These are phyloP conservation scores for Clamator glandarius DNA, from an alignment of 2,797 vertebrate species.

Conservation along the genomic window DNA sequence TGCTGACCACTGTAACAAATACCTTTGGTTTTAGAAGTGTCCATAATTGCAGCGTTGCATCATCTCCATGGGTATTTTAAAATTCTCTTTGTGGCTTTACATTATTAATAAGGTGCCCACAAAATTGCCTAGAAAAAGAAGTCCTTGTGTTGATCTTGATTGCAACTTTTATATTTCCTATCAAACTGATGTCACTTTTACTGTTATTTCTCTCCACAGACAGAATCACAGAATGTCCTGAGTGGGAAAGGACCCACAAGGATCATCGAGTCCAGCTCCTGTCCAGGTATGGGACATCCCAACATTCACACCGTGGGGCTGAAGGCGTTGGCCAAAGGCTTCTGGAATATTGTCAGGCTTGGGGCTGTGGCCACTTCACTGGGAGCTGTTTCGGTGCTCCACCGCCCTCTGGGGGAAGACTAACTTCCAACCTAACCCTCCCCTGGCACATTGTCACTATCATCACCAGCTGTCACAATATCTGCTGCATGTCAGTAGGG, in stretches of 20 bases:
- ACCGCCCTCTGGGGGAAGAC: too few species aligned
- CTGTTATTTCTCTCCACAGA: background rate
- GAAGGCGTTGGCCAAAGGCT: too few species aligned
- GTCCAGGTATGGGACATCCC: too few species aligned
- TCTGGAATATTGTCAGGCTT: too few species aligned
- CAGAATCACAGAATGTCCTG: too few species aligned
- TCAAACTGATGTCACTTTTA: background rate
- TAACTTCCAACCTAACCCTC: too few species aligned
- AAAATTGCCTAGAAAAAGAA: background rate
- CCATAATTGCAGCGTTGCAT: background rate
- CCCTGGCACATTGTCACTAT: background rate
- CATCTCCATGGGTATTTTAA: slow-evolving; percentile 36
- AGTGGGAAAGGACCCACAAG: too few species aligned
- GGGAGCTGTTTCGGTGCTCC: too few species aligned
- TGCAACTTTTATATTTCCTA: accelerated
- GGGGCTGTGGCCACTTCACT: too few species aligned
- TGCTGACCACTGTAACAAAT: slow-evolving; percentile 3
- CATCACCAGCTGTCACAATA: background rate
- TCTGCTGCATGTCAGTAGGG: background rate
- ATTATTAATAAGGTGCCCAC: slow-evolving; percentile 59
- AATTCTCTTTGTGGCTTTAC: slow-evolving; percentile 29
- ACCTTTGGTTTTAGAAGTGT: background rate
- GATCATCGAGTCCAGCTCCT: too few species aligned
- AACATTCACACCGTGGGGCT: too few species aligned
- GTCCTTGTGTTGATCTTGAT: background rate